These are phyloP conservation scores for Leptogaster cylindrica DNA, from an alignment of 2,888 invertebrate genomes.

Conservation along the genomic window DNA sequence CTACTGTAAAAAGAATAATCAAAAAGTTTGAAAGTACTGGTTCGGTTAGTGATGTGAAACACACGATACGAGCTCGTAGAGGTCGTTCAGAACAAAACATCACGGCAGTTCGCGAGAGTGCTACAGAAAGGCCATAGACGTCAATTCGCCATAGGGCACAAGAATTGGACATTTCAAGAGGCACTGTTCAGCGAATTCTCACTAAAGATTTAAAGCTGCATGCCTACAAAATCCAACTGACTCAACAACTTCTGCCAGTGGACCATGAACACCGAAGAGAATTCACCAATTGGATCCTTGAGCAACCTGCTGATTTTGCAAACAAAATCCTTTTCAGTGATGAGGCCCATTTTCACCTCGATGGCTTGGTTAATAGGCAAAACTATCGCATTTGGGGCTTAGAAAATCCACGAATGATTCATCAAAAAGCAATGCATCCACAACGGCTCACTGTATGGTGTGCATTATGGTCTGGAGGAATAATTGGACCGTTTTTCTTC, in stretches of 20 bases:
- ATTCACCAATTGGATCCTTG: background rate
- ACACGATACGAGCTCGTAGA: conserved; percentile 47
- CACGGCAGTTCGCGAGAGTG: conserved; percentile 51
- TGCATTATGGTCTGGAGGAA: too few relatives aligned
- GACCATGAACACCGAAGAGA: background rate
- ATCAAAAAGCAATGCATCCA: too few relatives aligned
- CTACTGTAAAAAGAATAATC: conserved; percentile 4
- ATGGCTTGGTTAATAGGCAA: background rate
- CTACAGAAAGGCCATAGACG: conserved; percentile 51
- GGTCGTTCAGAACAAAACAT: conserved; percentile 45
- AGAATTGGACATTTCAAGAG: conserved; percentile 17
- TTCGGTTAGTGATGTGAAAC: conserved; percentile 51
- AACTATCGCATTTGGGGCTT: too few relatives aligned
- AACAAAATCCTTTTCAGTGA: background rate
- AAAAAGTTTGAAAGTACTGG: conserved; percentile 30
- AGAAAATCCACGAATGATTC: too few relatives aligned
- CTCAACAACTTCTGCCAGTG: background rate
- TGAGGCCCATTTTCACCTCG: background rate
- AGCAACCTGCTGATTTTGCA: conserved; percentile 4
- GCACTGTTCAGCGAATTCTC: conserved; percentile 14
- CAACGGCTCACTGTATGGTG: too few relatives aligned
- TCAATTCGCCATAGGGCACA: conserved; percentile 49
- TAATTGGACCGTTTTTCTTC: too few relatives aligned
- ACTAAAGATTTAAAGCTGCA: conserved; percentile 29
- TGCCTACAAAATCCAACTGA: conserved; percentile 4